Evolutionary conservation across 92 coral and sea anemone species (phyloP).

Genomic region (Umimayanthus kanabou): DNA sequence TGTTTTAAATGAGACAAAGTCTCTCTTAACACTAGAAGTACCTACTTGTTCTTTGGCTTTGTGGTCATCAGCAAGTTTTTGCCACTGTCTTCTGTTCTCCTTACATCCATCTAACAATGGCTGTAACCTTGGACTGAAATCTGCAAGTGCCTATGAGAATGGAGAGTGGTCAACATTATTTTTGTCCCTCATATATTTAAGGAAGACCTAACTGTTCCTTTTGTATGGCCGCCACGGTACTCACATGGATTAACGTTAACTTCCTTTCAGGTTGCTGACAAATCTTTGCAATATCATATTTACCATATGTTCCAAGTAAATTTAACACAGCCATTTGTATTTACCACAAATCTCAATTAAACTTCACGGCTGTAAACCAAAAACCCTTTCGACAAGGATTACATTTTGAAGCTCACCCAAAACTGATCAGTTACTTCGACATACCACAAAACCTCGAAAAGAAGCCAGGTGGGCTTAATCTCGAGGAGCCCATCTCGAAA

Average conservation of each 20-base stretch:
- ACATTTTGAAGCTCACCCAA: too few relatives aligned
- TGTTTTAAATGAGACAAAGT: background rate
- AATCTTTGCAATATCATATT: too few relatives aligned
- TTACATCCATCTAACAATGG: constrained; percentile 85
- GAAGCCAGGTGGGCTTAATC: too few relatives aligned
- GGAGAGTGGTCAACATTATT: background rate
- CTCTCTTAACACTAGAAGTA: background rate
- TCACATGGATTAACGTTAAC: too few relatives aligned
- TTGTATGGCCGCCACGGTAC: too few relatives aligned
- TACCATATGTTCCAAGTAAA: too few relatives aligned
- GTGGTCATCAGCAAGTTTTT: constrained; percentile 88
- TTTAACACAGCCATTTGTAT: background rate
- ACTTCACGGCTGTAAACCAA: background rate
- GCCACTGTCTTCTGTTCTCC: constrained; percentile 95
- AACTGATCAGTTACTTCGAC: too few relatives aligned
- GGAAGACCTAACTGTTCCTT: background rate
- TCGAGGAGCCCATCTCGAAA: too few relatives aligned
- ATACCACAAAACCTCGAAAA: too few relatives aligned
- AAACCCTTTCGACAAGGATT: background rate
- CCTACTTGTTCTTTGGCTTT: constrained; percentile 76
- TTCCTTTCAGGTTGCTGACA: too few relatives aligned
- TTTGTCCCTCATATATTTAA: background rate
- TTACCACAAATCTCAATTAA: background rate
- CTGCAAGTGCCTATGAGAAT: constrained; percentile 79
- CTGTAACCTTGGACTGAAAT: constrained; percentile 62